phyloP scores from a whole-genome alignment of 1,140 invertebrate species.

The Philaenus spumarius region DNA sequence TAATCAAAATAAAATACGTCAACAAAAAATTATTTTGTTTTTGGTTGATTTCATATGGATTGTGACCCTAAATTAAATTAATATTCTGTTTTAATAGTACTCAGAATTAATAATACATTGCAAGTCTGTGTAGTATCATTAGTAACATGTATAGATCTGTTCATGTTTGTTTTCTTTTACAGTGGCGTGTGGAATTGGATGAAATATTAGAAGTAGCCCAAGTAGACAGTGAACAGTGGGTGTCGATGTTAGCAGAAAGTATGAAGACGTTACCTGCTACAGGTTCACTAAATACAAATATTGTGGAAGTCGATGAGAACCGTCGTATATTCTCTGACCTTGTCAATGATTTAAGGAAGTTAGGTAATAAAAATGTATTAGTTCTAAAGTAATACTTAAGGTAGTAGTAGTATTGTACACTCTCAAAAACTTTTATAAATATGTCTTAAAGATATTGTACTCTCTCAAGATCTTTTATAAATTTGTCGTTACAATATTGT shows the following conservation, averaged over 20 bases:
- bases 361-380: slow-evolving; percentile 48
- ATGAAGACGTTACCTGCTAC: slow-evolving; percentile 87
- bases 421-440: too few relatives aligned
- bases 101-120: neutral
- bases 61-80: neutral
- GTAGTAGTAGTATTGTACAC: too few relatives aligned
- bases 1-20: too few relatives aligned
- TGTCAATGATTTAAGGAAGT: slow-evolving; percentile 76
- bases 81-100: neutral
- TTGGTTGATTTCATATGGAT: too few relatives aligned
- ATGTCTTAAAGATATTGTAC: too few relatives aligned
- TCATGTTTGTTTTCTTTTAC: slow-evolving; percentile 39
- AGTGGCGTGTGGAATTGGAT: slow-evolving; percentile 91
- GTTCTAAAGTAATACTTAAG: too few relatives aligned
- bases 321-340: slow-evolving; percentile 84
- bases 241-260: slow-evolving; percentile 92
- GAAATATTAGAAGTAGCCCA: slow-evolving; percentile 89
- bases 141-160: too few relatives aligned
- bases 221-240: slow-evolving; percentile 91
- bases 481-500: too few relatives aligned
- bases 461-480: too few relatives aligned
- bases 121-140: neutral
- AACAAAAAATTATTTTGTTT: too few relatives aligned
- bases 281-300: slow-evolving; percentile 81
- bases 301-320: slow-evolving; percentile 77